Percentiles rank a stretch among this genome's conserved stretches.
phyloP scores from a whole-genome alignment of 1,140 invertebrate species.

The Ganaspis sp. region DNA sequence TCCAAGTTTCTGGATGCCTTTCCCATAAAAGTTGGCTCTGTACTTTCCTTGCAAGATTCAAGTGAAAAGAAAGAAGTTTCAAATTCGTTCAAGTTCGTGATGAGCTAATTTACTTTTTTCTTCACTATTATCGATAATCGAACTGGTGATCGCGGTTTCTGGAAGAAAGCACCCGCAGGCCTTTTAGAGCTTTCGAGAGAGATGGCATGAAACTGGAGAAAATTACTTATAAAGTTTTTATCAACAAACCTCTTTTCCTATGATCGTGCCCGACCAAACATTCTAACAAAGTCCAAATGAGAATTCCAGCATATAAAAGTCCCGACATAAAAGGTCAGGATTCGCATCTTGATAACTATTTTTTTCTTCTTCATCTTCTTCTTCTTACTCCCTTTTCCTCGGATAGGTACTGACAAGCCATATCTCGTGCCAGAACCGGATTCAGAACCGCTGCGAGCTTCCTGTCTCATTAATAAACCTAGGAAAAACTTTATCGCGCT shows the following conservation, averaged over 20 bases:
- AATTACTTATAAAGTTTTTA: conserved; percentile 29
- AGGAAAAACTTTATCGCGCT: neutral
- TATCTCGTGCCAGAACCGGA: conserved; percentile 3
- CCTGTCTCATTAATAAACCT: conserved; percentile 4
- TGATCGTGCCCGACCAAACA: neutral
- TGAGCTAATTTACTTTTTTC: conserved; percentile 29
- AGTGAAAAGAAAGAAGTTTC: conserved; percentile 29
- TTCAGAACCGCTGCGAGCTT: neutral
- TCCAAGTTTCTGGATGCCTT: neutral
- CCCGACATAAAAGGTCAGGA: neutral
- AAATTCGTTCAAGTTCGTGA: conserved; percentile 27
- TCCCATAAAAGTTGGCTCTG: conserved; percentile 5
- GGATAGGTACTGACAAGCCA: neutral
- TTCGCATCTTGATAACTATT: conserved; percentile 17
- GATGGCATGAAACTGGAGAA: conserved; percentile 28
- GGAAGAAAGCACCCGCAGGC: conserved; percentile 16
- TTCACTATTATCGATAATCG: conserved; percentile 24
- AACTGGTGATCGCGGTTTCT: conserved; percentile 13
- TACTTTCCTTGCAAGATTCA: conserved; percentile 11
- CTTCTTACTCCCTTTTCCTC: too few relatives aligned
- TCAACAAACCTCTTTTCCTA: neutral
- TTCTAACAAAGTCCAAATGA: conserved; percentile 15
- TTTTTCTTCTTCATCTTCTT: neutral
- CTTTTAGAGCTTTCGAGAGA: conserved; percentile 1
- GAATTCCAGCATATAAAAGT: neutral